Evolutionary conservation across 1,140 invertebrate genomes (phyloP).

Genomic region (Brachionus asplanchnoidis): DNA sequence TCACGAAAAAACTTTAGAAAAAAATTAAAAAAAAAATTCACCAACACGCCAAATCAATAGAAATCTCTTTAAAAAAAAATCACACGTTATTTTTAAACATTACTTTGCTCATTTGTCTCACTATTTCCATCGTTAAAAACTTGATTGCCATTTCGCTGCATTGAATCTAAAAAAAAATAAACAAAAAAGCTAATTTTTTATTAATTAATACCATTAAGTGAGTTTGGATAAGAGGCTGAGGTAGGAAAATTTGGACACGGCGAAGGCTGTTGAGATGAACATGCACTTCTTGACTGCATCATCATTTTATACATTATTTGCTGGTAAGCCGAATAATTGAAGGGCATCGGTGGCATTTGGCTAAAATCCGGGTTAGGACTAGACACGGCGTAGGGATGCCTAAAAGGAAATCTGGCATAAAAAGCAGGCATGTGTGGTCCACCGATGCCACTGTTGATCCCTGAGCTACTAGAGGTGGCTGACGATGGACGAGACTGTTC

Average conservation of each 20-base stretch:
- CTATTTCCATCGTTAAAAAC: neutral
- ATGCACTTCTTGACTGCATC: slow-evolving; percentile 4
- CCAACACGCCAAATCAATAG: neutral
- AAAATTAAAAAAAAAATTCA: neutral
- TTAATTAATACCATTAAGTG: neutral
- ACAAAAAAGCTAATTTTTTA: neutral
- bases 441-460: slow-evolving; percentile 6
- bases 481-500: neutral
- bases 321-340: neutral
- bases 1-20: neutral
- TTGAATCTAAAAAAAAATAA: neutral
- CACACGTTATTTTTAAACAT: neutral
- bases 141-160: neutral
- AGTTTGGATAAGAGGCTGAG: neutral
- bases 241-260: neutral
- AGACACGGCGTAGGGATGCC: neutral
- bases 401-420: neutral
- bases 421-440: neutral
- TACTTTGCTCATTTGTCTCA: neutral
- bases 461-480: neutral
- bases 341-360: neutral
- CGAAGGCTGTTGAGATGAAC: neutral
- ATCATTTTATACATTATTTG: slow-evolving; percentile 12
- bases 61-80: neutral
- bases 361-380: neutral